phyloP scores from a whole-genome alignment of 2,888 invertebrate species.

The Ischnus inquisitorius region DNA sequence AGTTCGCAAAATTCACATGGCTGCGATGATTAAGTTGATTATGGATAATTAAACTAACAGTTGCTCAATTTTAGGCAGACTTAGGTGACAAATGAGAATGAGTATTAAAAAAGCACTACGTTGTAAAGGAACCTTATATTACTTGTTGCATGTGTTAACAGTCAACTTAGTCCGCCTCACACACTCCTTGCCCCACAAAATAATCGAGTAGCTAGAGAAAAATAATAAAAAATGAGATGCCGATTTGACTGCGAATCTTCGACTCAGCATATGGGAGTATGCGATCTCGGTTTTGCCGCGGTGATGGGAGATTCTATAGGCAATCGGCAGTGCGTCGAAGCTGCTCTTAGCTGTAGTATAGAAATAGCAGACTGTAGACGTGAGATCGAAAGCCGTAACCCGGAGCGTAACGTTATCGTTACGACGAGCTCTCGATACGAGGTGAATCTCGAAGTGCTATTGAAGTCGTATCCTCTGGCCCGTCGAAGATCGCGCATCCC shows the following conservation, averaged over 20 bases:
- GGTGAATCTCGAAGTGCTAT: conserved; percentile 57
- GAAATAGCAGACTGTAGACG: conserved; percentile 31
- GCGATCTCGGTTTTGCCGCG: conserved; percentile 21
- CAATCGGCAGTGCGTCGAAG: conserved; percentile 51
- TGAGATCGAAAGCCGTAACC: conserved; percentile 61
- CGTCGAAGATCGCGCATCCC: conserved; percentile 46
- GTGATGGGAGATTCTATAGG: conserved; percentile 43
- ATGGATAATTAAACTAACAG: neutral
- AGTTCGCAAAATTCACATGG: conserved; percentile 1
- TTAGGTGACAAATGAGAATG: neutral
- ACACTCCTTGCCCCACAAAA: neutral
- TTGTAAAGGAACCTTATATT: neutral
- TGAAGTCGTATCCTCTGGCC: conserved; percentile 41
- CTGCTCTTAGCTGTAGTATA: conserved; percentile 32
- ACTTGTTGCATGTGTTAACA: neutral
- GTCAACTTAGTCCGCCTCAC: neutral
- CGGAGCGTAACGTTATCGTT: conserved; percentile 52
- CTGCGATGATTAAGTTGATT: neutral
- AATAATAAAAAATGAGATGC: conserved; percentile 4
- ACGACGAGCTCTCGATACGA: conserved; percentile 56
- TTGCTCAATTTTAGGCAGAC: neutral
- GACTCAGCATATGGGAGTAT: neutral
- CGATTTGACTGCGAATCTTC: conserved; percentile 7
- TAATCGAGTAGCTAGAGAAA: neutral
- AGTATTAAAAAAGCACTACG: neutral